Conservation (phyloP, 2,888 invertebrate genomes). For the Celastrina argiolus region DNA sequence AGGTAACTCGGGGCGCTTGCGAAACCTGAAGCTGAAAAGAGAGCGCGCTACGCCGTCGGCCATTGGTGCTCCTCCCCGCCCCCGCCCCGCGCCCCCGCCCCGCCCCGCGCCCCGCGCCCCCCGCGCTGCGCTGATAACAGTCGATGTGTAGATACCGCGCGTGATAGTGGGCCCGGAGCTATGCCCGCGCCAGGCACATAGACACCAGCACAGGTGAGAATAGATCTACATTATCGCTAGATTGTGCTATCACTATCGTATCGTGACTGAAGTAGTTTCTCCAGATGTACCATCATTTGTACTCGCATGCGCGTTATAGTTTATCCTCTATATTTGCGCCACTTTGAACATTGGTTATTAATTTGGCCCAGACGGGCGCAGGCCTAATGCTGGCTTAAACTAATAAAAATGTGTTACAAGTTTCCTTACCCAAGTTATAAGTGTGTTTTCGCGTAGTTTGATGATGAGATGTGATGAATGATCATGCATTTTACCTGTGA, state of each 20-base stretch:
- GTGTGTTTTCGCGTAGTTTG: too few species aligned
- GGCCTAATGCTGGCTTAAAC: too few species aligned
- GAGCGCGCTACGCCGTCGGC: slow-evolving; percentile 30
- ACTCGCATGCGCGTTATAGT: background rate
- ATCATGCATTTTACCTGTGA: too few species aligned
- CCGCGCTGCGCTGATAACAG: slow-evolving; percentile 34
- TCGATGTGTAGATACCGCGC: slow-evolving; percentile 38
- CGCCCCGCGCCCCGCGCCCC: slow-evolving; percentile 30
- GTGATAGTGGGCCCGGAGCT: slow-evolving; percentile 39
- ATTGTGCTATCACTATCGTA: slow-evolving; percentile 24
- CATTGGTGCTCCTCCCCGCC: slow-evolving; percentile 24
- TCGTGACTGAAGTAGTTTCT: background rate
- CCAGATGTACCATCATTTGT: background rate
- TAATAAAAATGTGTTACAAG: too few species aligned
- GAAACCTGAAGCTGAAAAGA: slow-evolving; percentile 36
- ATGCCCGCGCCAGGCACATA: slow-evolving; percentile 31
- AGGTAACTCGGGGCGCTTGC: slow-evolving; percentile 24
- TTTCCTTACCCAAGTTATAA: too few species aligned
- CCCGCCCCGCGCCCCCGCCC: slow-evolving; percentile 27
- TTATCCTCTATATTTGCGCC: background rate
- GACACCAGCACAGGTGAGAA: slow-evolving; percentile 20
- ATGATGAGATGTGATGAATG: too few species aligned
- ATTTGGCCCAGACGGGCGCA: too few species aligned
- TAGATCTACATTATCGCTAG: slow-evolving; percentile 13
- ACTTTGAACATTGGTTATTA: too few species aligned